These are phyloP conservation scores for Mormyrus iriodes DNA, from an alignment of 2,113 vertebrate genomes.

Conservation along the genomic window DNA sequence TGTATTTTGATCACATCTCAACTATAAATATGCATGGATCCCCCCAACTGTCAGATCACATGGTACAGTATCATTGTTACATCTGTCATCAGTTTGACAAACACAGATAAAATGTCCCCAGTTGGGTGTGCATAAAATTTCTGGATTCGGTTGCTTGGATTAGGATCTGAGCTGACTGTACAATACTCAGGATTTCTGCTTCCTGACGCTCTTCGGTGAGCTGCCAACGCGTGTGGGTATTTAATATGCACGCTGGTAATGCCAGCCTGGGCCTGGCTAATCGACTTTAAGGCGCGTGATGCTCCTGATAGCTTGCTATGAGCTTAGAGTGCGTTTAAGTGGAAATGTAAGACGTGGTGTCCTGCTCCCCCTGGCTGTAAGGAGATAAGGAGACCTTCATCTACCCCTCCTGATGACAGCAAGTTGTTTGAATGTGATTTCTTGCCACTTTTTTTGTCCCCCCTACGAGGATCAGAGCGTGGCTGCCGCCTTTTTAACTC, in stretches of 20 bases:
- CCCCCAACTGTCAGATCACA: not conserved
- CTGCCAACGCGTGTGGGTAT: not conserved
- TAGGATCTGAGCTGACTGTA: not conserved
- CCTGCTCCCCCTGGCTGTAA: not conserved
- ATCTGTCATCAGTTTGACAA: not conserved
- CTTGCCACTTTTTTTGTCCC: not conserved
- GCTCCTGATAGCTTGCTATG: conserved; percentile 18
- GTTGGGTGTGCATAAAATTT: not conserved
- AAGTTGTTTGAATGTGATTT: conserved; percentile 14
- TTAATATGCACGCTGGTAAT: conserved; percentile 4
- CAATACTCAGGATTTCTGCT: not conserved
- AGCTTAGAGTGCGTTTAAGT: conserved; percentile 23
- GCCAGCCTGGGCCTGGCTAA: not conserved
- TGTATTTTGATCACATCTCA: not conserved
- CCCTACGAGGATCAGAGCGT: not conserved
- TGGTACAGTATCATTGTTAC: not conserved
- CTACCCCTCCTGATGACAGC: conserved; percentile 3
- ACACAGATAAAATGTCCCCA: not conserved
- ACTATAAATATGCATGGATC: not conserved
- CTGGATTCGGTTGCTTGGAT: not conserved
- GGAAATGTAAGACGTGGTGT: conserved; percentile 17
- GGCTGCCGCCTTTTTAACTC: not conserved
- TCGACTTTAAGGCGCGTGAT: not conserved
- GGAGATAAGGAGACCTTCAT: conserved; percentile 17
- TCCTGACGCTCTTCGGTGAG: not conserved